Evolutionary conservation across 1,140 invertebrate species (phyloP), one percentile per base, ranked within the genome.

Genomic region (Drosophila busckii): DNA sequence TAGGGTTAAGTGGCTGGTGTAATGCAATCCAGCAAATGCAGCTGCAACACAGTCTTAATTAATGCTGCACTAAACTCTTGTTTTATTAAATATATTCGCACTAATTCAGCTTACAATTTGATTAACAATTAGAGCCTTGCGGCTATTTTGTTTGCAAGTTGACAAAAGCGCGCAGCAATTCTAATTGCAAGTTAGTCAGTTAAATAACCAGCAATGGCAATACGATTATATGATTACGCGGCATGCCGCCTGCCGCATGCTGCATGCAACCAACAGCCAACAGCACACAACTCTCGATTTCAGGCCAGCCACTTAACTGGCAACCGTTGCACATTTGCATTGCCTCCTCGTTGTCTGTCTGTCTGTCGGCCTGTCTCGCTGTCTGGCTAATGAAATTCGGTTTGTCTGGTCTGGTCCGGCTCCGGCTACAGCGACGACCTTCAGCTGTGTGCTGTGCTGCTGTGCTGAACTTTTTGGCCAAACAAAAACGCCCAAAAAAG

Each of bases 191-290:
- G 52, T 78, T 71, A 71, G 46, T 48, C 61, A 70, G 61, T 78
- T 71, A 56, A 17, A 48, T 54, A 59, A 63, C 49, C 68, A 56
- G 42, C 42, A 63, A 52, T 53, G 48, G 59, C 61, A 55, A 66
- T 52, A 60, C 63, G 68, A 80, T 78, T 78, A 78, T 49, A 78
- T 64, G 68, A 73, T 78, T 80, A 80, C 59, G 50, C 28, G 42
- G 44, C 40, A 20, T n/a, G 28, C 13, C 9, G 15, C 15, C 35
- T 20, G 31, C 46, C 37, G 42, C 10, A 12, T 22, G 17, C 35
- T 26, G 17, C 19, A 15, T 20, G 10, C 15, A 26, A 42, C 9
- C 31, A n/a, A 42, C 50, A 37, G 17, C 15, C 40, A 7, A 13
- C 13, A 20, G 17, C 19, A 5, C 9, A 17, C 48, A 16, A 52